Evolutionary conservation across 1,140 invertebrate genomes (phyloP), one percentile per base, ranked within the genome.

Genomic region (Microvelia longipes): DNA sequence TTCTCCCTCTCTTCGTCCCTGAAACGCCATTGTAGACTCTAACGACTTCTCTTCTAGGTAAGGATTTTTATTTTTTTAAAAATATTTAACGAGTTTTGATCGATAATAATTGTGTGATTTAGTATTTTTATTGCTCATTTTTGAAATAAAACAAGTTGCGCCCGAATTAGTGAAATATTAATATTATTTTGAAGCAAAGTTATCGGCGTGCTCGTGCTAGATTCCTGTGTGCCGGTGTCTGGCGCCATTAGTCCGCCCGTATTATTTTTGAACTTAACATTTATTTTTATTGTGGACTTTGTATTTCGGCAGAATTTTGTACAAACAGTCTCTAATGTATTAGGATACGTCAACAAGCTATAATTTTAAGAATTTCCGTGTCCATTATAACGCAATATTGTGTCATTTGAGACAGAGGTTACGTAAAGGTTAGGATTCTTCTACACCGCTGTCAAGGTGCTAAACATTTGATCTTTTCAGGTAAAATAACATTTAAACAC

Each of bases 11-110:
- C 68, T 30, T 64, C 62, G 62, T 64, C 62, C 30, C 67, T 71
- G 68, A 71, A 73, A 74, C 74, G 72, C 74, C 74, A 74, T 74
- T 74, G 71, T 75, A 69, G 70, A 72, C 74, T 71, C 68, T 74
- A 72, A 72, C 71, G 71, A 68, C 71, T 71, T 72, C 65, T 35
- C 30, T 28, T 25, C 11, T 15, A 70, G 73, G 73, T 75, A 68
- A 70, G 73, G 71, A 71, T 68, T 70, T 72, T 73, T 61, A 35
- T 24, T 50, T 28, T 35, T 50, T 50, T 50, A 5, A 5, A 50
- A 50, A 11, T 50, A 50, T 50, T 50, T 50, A 19, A 19, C 19
- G 35, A 50, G 19, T 50, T 11, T 50, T 50, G 5, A 11, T 50
- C 19, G 5, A 50, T 50, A 19, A 50, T 11, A 50, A 50, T 5